Evolutionary conservation across 2,113 vertebrate genomes (phyloP).

Genomic region (Podarcis muralis): DNA sequence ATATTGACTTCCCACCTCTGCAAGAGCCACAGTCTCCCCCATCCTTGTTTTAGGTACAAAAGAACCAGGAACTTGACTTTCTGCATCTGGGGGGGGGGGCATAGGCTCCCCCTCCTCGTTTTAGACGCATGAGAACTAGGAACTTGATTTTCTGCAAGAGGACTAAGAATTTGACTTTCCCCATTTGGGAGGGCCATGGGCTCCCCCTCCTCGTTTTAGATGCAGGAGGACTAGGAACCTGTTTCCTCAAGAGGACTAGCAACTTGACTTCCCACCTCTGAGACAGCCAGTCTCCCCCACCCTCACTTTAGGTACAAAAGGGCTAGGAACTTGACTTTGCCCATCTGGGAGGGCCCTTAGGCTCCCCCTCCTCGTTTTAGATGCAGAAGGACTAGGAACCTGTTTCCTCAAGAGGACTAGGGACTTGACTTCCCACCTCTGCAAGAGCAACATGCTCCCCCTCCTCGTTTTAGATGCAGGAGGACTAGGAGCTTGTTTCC

Average conservation of each 20-base stretch:
- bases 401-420: too few relatives aligned
- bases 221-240: neutral
- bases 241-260: neutral
- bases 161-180: neutral
- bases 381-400: too few relatives aligned
- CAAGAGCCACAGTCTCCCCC: neutral
- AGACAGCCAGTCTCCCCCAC: too few relatives aligned
- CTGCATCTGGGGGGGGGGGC: too few relatives aligned
- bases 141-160: neutral
- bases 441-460: too few relatives aligned
- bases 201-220: neutral
- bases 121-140: too few relatives aligned
- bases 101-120: too few relatives aligned
- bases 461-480: neutral
- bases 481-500: neutral
- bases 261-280: neutral
- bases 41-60: neutral
- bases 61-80: neutral
- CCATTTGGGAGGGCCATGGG: neutral
- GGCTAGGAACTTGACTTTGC: too few relatives aligned
- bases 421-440: too few relatives aligned
- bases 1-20: neutral
- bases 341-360: too few relatives aligned
- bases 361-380: too few relatives aligned
- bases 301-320: too few relatives aligned